Conservation (phyloP, 2,113 vertebrate species). For the Scytalopus superciliaris region DNA sequence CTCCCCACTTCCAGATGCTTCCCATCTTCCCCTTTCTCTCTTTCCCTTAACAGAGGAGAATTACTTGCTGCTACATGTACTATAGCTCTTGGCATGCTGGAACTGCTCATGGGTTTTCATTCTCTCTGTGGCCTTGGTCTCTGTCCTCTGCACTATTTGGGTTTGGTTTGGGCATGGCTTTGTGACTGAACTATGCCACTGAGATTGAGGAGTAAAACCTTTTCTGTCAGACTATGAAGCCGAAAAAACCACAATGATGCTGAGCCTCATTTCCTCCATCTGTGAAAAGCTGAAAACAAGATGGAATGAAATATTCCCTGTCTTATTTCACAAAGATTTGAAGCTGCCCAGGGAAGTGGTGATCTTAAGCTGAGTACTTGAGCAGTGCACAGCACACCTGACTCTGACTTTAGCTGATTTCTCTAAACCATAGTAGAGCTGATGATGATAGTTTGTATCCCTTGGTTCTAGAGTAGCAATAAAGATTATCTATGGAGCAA, state of each 20-base stretch:
- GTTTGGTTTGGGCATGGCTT: background rate
- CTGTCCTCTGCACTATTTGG: background rate
- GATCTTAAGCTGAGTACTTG: background rate
- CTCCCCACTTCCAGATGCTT: background rate
- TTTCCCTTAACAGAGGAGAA: background rate
- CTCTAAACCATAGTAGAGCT: background rate
- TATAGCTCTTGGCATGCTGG: background rate
- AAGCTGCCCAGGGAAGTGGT: background rate
- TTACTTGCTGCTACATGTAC: background rate
- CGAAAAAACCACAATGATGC: background rate
- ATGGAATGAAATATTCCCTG: background rate
- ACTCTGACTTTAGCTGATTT: background rate
- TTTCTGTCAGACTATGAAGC: background rate
- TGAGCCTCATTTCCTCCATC: background rate
- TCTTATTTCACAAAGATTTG: background rate
- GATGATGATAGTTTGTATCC: background rate
- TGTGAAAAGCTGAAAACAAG: background rate
- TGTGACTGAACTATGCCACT: background rate
- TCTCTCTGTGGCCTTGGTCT: background rate
- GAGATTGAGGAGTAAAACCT: background rate
- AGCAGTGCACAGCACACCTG: rapidly evolving
- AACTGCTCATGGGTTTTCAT: background rate
- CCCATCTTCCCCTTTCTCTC: background rate
- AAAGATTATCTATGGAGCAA: background rate
- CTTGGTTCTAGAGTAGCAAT: background rate